Conservation (phyloP, 2,797 vertebrate species). For the Anniella stebbinsi region DNA sequence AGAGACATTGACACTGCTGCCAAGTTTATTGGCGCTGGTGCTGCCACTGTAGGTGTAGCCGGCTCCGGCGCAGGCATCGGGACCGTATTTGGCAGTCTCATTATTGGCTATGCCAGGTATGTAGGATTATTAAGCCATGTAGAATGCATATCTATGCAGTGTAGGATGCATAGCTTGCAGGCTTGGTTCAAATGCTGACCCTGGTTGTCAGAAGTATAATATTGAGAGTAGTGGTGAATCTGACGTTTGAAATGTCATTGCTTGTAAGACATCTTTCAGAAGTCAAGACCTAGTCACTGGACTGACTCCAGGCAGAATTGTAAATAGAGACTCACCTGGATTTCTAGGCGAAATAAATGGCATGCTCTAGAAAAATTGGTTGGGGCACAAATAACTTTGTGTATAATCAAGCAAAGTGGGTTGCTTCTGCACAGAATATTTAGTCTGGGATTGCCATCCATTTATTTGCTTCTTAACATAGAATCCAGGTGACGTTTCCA, state of each 20-base stretch:
- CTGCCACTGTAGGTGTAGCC: constrained; percentile 92
- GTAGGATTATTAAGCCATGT: not conserved
- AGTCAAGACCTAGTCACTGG: not conserved
- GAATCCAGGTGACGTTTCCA: not conserved
- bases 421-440: not conserved
- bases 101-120: constrained; percentile 93
- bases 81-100: constrained; percentile 92
- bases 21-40: constrained; percentile 94
- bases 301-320: not conserved
- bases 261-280: not conserved
- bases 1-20: constrained; percentile 91
- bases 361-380: not conserved
- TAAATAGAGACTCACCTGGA: not conserved
- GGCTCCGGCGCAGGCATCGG: constrained; percentile 93
- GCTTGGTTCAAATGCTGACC: too few relatives aligned
- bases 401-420: not conserved
- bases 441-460: not conserved
- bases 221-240: not conserved
- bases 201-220: not conserved
- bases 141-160: not conserved
- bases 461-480: not conserved
- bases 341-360: not conserved
- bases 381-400: not conserved
- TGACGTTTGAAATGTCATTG: not conserved
- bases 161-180: not conserved